These are phyloP conservation scores for Temnothorax unifasciatus DNA, from an alignment of 2,888 invertebrate species.

Conservation along the genomic window DNA sequence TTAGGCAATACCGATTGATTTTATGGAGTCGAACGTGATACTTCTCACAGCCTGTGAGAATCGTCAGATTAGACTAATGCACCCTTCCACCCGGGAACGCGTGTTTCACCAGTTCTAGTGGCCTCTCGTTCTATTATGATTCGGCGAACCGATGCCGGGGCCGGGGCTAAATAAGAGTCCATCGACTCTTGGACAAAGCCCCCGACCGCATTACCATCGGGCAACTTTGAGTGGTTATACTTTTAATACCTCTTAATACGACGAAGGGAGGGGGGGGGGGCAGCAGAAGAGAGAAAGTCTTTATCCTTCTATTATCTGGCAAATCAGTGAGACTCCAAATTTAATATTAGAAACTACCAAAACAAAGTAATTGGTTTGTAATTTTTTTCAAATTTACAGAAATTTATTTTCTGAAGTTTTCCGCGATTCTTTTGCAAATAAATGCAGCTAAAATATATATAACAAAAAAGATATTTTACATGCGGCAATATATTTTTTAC, in stretches of 20 bases:
- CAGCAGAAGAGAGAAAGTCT: not conserved
- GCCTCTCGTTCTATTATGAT: slow-evolving; percentile 71
- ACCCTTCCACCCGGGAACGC: slow-evolving; percentile 67
- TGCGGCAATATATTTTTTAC: no score
- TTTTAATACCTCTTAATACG: slow-evolving; percentile 64
- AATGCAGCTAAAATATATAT: no score
- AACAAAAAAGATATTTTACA: no score
- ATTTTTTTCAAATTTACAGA: not conserved
- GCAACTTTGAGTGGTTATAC: slow-evolving; percentile 63
- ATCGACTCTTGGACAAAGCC: slow-evolving; percentile 77
- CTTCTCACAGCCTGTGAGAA: slow-evolving; percentile 76
- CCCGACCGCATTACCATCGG: slow-evolving; percentile 62
- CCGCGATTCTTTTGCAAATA: no score
- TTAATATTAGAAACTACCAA: not conserved
- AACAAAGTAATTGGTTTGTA: not conserved
- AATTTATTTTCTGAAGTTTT: no score
- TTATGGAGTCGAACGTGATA: slow-evolving; percentile 83
- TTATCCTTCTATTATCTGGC: not conserved
- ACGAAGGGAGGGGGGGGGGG: accelerated
- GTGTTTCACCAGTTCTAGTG: slow-evolving; percentile 56
- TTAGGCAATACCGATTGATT: slow-evolving; percentile 72
- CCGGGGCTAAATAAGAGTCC: slow-evolving; percentile 76
- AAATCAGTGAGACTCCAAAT: not conserved
- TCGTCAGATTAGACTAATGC: slow-evolving; percentile 78
- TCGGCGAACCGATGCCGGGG: slow-evolving; percentile 71